phyloP scores from a whole-genome alignment of 1,140 invertebrate species.

The Calephelis virginiensis region DNA sequence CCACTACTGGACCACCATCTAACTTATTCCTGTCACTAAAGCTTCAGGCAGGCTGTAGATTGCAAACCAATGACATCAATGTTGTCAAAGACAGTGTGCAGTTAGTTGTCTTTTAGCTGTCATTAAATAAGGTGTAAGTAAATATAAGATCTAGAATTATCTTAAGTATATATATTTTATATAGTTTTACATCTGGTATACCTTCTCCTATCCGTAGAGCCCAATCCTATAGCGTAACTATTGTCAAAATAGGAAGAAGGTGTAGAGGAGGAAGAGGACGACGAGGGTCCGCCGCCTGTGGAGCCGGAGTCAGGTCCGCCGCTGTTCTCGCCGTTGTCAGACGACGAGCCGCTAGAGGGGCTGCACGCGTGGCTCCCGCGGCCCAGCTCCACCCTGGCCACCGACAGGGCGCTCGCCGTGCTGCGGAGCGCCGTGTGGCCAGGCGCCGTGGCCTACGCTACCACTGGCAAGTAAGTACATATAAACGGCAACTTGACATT shows the following conservation, averaged over 20 bases:
- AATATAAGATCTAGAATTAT: no score
- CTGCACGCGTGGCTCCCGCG: conserved; percentile 81
- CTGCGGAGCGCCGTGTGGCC: conserved; percentile 87
- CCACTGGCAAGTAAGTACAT: conserved; percentile 77
- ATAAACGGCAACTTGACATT: background rate
- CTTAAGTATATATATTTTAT: no score
- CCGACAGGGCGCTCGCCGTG: conserved; percentile 81
- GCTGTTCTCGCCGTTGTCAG: conserved; percentile 83
- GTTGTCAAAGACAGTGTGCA: no score
- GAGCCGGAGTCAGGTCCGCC: conserved; percentile 84
- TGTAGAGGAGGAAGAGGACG: conserved; percentile 73
- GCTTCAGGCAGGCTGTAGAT: no score
- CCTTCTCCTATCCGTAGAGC: no score
- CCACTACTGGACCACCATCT: no score
- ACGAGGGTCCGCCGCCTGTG: conserved; percentile 72
- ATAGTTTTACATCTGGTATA: no score
- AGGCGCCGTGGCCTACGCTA: conserved; percentile 84
- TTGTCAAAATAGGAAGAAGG: conserved; percentile 81
- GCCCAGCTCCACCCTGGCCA: conserved; percentile 73
- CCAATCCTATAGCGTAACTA: no score
- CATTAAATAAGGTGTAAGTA: no score
- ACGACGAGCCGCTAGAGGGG: conserved; percentile 80
- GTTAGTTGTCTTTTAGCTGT: no score
- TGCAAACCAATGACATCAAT: no score
- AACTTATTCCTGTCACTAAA: no score